A percentile compares a stretch with the other conserved stretches of the same genome.
Conservation (phyloP, 1,140 invertebrate species). For the Pogonomyrmex californicus region DNA sequence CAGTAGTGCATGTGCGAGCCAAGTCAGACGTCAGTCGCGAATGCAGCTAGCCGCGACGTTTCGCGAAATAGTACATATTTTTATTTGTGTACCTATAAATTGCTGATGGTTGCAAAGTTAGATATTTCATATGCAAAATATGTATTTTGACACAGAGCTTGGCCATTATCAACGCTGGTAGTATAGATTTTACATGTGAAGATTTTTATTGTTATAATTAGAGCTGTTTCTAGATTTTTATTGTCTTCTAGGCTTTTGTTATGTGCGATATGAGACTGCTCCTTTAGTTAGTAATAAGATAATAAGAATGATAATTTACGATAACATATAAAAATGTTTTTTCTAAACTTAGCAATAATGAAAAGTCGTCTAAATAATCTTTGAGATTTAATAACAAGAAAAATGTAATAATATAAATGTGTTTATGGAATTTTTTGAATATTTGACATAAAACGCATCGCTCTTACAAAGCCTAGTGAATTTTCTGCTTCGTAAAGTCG, state of each 20-base stretch:
- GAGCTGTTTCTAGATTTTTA: not conserved
- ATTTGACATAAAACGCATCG: not conserved
- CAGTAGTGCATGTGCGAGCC: conserved; percentile 55
- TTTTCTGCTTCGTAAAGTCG: conserved; percentile 17
- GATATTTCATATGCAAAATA: not conserved
- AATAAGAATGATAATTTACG: conserved; percentile 3
- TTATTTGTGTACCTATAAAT: not conserved
- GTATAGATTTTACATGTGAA: conserved; percentile 6
- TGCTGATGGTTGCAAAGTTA: not conserved
- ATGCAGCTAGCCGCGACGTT: conserved; percentile 3
- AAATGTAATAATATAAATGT: not conserved
- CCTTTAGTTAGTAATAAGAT: not conserved
- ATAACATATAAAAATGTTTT: conserved; percentile 1
- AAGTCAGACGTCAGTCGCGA: conserved; percentile 41
- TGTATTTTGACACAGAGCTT: not conserved
- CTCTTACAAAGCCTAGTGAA: not conserved
- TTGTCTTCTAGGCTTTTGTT: not conserved
- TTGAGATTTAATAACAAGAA: not conserved
- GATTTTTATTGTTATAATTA: conserved; percentile 30
- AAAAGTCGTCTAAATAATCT: not conserved
- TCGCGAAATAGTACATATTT: conserved; percentile 4
- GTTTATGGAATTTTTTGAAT: not conserved
- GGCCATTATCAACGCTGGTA: not conserved
- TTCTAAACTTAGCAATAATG: not conserved
- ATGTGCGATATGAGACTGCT: not conserved